Evolutionary conservation across 1,140 invertebrate species (phyloP).

Genomic region (Pristionchus pacificus): DNA sequence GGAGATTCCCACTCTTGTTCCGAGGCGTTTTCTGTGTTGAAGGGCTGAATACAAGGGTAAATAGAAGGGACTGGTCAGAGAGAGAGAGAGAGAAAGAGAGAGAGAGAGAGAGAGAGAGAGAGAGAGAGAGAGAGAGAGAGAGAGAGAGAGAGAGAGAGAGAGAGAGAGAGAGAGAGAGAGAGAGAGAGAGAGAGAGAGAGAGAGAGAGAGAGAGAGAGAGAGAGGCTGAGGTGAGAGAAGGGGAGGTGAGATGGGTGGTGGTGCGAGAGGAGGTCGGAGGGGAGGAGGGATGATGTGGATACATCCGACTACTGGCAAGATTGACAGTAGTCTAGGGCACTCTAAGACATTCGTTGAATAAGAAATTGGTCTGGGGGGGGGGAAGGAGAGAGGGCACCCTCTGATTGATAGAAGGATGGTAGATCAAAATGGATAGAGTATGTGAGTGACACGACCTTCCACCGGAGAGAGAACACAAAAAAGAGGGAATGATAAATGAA

Average conservation of each 20-base stretch:
- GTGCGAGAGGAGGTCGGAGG: background rate
- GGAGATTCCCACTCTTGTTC: background rate
- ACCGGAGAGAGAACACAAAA: conserved; percentile 8
- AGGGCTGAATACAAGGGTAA: too few species aligned
- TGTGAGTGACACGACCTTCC: too few species aligned
- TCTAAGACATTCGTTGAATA: conserved; percentile 9
- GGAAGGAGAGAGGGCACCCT: conserved; percentile 2
- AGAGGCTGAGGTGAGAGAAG: conserved; percentile 3
- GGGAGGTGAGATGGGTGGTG: background rate
- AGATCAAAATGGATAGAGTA: background rate
- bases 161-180: background rate
- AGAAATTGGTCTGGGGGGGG: background rate
- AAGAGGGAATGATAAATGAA: background rate
- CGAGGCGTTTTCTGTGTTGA: background rate
- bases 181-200: background rate
- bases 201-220: conserved; percentile 6
- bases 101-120: conserved; percentile 8
- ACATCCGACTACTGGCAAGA: background rate
- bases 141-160: background rate
- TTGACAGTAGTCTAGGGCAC: background rate
- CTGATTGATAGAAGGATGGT: background rate
- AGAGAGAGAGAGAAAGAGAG: conserved; percentile 2
- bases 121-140: background rate
- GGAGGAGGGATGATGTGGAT: conserved; percentile 11
- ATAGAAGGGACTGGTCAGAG: too few species aligned